Conservation (phyloP, 2,113 vertebrate genomes). For the Scatophagus argus region DNA sequence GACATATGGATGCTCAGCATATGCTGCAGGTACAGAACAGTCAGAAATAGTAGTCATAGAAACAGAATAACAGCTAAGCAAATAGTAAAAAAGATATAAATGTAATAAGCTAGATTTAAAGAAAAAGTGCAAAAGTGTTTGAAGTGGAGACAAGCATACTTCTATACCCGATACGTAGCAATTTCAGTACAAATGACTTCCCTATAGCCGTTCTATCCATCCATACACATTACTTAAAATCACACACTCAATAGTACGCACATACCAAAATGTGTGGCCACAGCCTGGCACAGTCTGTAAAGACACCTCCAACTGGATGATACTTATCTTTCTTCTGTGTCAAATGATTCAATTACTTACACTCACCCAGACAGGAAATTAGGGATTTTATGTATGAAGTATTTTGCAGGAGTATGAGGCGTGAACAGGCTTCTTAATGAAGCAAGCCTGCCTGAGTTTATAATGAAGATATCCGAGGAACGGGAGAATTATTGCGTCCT, state of each 20-base stretch:
- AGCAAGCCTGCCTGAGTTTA: slow-evolving; percentile 51
- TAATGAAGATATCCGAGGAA: slow-evolving; percentile 75
- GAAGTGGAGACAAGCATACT: not conserved
- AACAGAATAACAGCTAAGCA: too few species aligned
- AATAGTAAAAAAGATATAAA: not conserved
- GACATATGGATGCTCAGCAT: not conserved
- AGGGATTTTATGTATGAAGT: slow-evolving; percentile 80
- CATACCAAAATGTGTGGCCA: slow-evolving; percentile 23
- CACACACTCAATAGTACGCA: not conserved
- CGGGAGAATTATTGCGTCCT: slow-evolving; percentile 48
- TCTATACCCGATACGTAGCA: not conserved
- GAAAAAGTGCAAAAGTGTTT: not conserved
- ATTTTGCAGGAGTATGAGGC: slow-evolving; percentile 68
- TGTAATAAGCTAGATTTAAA: not conserved
- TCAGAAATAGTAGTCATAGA: not conserved
- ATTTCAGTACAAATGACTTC: not conserved
- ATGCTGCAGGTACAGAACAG: not conserved
- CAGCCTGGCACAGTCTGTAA: slow-evolving; percentile 23
- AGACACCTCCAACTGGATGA: slow-evolving; percentile 52
- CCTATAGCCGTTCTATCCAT: not conserved
- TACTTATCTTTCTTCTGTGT: slow-evolving; percentile 74
- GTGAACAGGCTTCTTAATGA: slow-evolving; percentile 78
- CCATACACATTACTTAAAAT: not conserved
- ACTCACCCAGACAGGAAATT: slow-evolving; percentile 81
- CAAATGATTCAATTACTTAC: slow-evolving; percentile 81